A percentile compares a stretch with the other conserved stretches of the same genome.
These are phyloP conservation scores for Xiphorhynchus erythropygius DNA, from an alignment of 2,797 vertebrate genomes.

Conservation along the genomic window DNA sequence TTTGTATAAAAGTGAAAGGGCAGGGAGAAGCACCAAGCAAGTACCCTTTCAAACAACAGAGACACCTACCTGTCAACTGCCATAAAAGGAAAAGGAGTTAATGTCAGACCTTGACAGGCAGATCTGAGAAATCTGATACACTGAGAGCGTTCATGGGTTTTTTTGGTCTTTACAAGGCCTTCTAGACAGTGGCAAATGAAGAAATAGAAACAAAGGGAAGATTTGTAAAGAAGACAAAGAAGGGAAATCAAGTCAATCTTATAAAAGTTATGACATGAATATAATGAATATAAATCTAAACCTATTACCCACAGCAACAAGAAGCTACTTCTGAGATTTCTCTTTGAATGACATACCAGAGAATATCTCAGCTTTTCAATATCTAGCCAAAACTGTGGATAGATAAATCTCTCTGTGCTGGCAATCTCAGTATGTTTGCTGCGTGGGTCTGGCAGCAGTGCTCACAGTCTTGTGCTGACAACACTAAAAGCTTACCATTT, in stretches of 20 bases:
- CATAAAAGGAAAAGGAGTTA: background rate
- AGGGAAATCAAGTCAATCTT: background rate
- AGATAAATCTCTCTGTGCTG: background rate
- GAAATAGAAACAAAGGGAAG: background rate
- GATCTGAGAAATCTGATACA: background rate
- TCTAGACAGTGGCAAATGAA: background rate
- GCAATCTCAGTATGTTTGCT: background rate
- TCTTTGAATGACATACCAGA: background rate
- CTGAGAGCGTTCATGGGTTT: background rate
- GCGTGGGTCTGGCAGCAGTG: background rate
- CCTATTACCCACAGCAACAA: background rate
- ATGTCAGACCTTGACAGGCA: background rate
- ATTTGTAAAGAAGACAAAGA: background rate
- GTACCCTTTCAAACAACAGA: background rate
- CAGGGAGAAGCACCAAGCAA: background rate
- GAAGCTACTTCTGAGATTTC: background rate
- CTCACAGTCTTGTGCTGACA: background rate
- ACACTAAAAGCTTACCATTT: background rate
- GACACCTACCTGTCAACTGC: background rate
- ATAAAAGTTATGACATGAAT: background rate
- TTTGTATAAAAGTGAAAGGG: background rate
- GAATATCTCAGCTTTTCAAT: background rate
- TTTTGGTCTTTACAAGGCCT: background rate
- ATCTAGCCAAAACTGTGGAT: background rate
- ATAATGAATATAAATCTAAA: background rate